Conservation (phyloP, 2,113 vertebrate species). For the Anser brachyrhynchus region DNA sequence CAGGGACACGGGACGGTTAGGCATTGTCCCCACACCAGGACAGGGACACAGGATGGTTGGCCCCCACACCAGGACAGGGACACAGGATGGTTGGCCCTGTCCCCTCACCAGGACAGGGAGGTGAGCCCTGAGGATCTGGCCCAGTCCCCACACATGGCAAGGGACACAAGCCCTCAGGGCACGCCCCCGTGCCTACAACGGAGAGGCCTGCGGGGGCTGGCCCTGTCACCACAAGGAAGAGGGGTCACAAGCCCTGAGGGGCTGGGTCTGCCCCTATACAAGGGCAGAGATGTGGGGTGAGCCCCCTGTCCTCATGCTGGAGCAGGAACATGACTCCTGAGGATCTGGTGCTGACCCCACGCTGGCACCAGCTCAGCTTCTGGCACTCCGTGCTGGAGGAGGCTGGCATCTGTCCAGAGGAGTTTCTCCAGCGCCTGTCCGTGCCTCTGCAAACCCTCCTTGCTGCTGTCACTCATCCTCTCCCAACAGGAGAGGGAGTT, state of each 20-base stretch:
- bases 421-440: fast-evolving
- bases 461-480: fast-evolving
- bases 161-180: too few relatives aligned
- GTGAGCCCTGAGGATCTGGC: too few relatives aligned
- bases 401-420: neutral
- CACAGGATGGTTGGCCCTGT: neutral
- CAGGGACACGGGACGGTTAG: neutral
- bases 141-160: too few relatives aligned
- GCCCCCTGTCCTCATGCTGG: neutral
- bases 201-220: neutral
- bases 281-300: neutral
- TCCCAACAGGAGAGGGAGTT: neutral
- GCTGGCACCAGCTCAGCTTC: neutral
- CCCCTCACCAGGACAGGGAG: neutral
- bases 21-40: neutral
- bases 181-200: too few relatives aligned
- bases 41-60: too few relatives aligned
- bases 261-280: too few relatives aligned
- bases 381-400: neutral
- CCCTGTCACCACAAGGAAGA: too few relatives aligned
- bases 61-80: neutral
- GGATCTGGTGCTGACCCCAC: fast-evolving
- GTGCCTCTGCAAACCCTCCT: neutral
- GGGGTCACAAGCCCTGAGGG: neutral
- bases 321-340: neutral